Evolutionary conservation across 1,140 invertebrate species (phyloP), one percentile per base, ranked within the genome.

Genomic region (Drosophila biarmipes): DNA sequence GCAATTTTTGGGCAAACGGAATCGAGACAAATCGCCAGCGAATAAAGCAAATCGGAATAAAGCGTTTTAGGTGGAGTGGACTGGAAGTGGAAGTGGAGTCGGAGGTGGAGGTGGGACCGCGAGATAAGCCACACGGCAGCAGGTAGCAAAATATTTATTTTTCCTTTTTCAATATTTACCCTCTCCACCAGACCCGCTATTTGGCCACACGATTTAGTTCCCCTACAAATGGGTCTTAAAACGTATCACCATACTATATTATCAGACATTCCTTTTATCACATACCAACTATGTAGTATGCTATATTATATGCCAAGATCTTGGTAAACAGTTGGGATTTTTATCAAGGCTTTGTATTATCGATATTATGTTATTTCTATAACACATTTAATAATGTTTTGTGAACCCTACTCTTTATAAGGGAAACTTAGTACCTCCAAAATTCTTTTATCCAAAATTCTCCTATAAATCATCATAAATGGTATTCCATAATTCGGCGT

Each of bases 21-120:
- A 78, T 79, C 84, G 79, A 84, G 86, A 90, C 79, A 86, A 90
- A 86, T 86, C 75, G 81, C 59, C 58, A 63, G 59, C 73, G 73
- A 80, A 87, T 90, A 90, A 84, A 80, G 62, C 79, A 90, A 82
- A 87, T 90, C 81, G 63, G 86, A 90, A 90, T 84, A 24, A 48
- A 82, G 82, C 80, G 84, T 86, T 87, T 79, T 75, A 73, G 73
- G 51, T 61, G 87, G 87, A 19, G 17, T 19, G 40, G 15, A 19
- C 4, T n/a, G 17, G 54, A 2, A 35, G 29, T 24, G n/a, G 38
- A 53, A 27, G 34, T 52, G n/a, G n/a, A n/a, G n/a, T n/a, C n/a
- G 17, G 54, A 2, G 27, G 29, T 24, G n/a, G 38, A 53, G 21
- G 34, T 52, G 43, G 29, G 19, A 58, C 40, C 69, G 45, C 52